A percentile compares a stretch with the other conserved stretches of the same genome.
Evolutionary conservation across 2,113 vertebrate genomes (phyloP).

Genomic region (Erythrocebus patas): DNA sequence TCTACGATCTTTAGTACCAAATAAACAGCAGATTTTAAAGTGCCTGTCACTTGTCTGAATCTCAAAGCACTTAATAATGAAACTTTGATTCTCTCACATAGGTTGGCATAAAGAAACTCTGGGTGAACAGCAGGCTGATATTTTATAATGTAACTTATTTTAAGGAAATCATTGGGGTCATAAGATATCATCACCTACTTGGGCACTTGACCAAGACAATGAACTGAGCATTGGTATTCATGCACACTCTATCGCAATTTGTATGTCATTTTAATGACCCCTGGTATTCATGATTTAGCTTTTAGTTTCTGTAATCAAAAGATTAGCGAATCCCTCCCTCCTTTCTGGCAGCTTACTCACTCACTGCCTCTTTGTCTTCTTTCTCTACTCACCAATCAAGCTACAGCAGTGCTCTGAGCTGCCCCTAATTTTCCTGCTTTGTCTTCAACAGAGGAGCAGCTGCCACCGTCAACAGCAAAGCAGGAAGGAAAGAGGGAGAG

Average conservation of each 20-base stretch:
- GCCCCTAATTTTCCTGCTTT: not conserved
- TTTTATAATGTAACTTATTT: not conserved
- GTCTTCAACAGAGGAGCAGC: not conserved
- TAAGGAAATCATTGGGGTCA: not conserved
- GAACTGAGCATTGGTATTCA: not conserved
- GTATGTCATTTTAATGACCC: not conserved
- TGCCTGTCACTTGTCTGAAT: not conserved
- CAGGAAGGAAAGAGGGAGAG: not conserved
- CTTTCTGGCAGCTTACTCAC: not conserved
- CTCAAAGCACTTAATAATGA: not conserved
- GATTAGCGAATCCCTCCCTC: not conserved
- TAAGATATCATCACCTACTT: not conserved
- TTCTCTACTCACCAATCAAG: conserved; percentile 30
- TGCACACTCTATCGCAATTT: not conserved
- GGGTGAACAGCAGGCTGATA: not conserved
- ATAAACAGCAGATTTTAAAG: not conserved
- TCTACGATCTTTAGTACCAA: not conserved
- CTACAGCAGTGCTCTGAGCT: not conserved
- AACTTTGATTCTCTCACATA: not conserved
- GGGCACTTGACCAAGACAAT: not conserved
- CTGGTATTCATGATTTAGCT: conserved; percentile 18
- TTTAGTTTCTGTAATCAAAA: conserved; percentile 2
- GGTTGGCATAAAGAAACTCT: not conserved
- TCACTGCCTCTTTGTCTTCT: not conserved
- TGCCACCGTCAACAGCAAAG: conserved; percentile 21